These are phyloP conservation scores for Chaenodraco wilsoni DNA, from an alignment of 2,797 vertebrate genomes.

Conservation along the genomic window DNA sequence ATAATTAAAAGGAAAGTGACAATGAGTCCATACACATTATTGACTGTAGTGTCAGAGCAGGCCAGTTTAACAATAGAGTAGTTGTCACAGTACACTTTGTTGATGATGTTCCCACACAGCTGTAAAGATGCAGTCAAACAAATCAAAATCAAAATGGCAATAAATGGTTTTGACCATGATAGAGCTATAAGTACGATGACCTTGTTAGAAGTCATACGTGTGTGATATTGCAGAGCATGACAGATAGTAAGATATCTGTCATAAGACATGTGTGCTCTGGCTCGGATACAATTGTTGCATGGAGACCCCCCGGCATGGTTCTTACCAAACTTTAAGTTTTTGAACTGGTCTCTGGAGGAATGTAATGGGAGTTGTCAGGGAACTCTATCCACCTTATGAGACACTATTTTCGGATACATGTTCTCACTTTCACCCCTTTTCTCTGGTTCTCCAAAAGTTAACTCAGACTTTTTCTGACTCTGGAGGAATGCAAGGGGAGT, in stretches of 20 bases:
- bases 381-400: too few species aligned
- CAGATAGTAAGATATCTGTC: slow-evolving; percentile 59
- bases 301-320: too few species aligned
- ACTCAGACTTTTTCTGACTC: too few species aligned
- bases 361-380: too few species aligned
- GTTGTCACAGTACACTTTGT: slow-evolving; percentile 51
- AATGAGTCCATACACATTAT: slow-evolving; percentile 11
- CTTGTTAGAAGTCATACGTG: slow-evolving; percentile 10
- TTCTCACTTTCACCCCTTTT: too few species aligned
- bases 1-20: too few species aligned
- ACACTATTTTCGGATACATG: too few species aligned
- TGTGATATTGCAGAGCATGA: slow-evolving; percentile 43
- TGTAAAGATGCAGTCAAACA: neutral
- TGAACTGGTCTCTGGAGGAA: too few species aligned
- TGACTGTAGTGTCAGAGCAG: slow-evolving; percentile 26
- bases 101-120: slow-evolving; percentile 49
- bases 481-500: too few species aligned
- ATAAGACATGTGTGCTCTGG: slow-evolving; percentile 42
- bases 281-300: too few species aligned
- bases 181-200: rapidly evolving
- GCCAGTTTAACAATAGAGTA: slow-evolving; percentile 35
- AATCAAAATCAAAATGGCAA: neutral
- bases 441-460: too few species aligned
- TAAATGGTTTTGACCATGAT: slow-evolving; percentile 23
- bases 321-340: too few species aligned